A percentile compares a stretch with the other conserved stretches of the same genome.
Evolutionary conservation across 2,888 invertebrate genomes (phyloP).

Genomic region (Polyommatus icarus): DNA sequence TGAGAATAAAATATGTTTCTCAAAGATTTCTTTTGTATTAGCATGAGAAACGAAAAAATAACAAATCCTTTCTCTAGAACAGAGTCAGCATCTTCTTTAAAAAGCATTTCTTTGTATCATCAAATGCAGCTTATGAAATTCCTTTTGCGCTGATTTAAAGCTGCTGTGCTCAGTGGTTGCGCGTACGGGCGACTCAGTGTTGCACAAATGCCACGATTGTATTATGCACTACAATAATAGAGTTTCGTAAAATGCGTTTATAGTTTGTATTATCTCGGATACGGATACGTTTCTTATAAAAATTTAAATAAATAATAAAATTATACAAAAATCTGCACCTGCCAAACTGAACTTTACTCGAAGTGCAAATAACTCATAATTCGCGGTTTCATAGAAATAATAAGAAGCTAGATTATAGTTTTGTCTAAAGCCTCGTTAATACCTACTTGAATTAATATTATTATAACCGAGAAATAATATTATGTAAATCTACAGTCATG

Average conservation of each 20-base stretch:
- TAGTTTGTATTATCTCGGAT: too few relatives aligned
- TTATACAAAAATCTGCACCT: too few relatives aligned
- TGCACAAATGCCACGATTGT: not conserved
- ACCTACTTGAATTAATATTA: too few relatives aligned
- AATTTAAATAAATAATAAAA: too few relatives aligned
- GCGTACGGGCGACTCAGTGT: not conserved
- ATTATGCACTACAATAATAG: not conserved
- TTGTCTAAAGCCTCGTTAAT: too few relatives aligned
- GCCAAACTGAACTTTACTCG: too few relatives aligned
- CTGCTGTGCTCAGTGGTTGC: not conserved
- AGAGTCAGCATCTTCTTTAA: not conserved
- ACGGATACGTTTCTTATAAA: too few relatives aligned
- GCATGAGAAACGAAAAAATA: not conserved
- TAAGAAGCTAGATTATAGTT: too few relatives aligned
- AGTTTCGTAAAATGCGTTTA: not conserved
- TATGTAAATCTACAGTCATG: too few relatives aligned
- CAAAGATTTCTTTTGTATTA: not conserved
- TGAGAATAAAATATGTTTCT: not conserved
- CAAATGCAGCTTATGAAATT: conserved; percentile 9
- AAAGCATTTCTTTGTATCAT: conserved; percentile 22
- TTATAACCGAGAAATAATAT: too few relatives aligned
- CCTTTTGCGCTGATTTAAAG: not conserved
- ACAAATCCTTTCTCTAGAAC: not conserved
- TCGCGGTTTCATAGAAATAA: too few relatives aligned
- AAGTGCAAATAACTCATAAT: too few relatives aligned